Percentiles rank a stretch among this genome's conserved stretches.
Evolutionary conservation across 2,888 invertebrate species (phyloP).

Genomic region (Athalia cordata): DNA sequence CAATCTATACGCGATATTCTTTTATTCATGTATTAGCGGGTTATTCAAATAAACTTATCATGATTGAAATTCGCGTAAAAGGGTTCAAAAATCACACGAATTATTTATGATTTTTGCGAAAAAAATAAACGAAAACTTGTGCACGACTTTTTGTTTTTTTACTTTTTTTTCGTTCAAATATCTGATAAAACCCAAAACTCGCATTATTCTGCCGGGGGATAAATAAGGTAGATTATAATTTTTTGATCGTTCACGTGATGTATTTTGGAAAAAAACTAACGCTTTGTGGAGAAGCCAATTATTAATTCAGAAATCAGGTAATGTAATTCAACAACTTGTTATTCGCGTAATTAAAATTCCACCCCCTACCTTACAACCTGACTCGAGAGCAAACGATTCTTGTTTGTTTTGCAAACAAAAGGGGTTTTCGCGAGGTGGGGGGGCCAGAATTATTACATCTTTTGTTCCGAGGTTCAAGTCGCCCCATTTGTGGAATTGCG

Average conservation of each 20-base stretch:
- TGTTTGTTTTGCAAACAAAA: slow-evolving; percentile 73
- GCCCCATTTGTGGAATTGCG: slow-evolving; percentile 72
- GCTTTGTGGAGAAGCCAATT: slow-evolving; percentile 31
- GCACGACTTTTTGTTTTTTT: too few relatives aligned
- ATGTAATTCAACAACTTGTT: slow-evolving; percentile 59
- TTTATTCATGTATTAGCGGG: neutral
- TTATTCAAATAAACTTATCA: too few relatives aligned
- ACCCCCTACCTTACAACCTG: slow-evolving; percentile 54
- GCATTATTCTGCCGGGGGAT: too few relatives aligned
- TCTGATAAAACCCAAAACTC: too few relatives aligned
- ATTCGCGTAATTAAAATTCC: slow-evolving; percentile 72
- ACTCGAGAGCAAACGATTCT: slow-evolving; percentile 68
- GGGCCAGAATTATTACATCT: slow-evolving; percentile 72
- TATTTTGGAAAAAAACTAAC: slow-evolving; percentile 26
- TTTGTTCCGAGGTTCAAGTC: slow-evolving; percentile 70
- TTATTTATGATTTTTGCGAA: too few relatives aligned
- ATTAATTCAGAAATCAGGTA: slow-evolving; percentile 48
- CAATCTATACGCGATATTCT: neutral
- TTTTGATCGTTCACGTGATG: neutral
- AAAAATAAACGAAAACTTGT: too few relatives aligned
- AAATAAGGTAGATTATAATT: too few relatives aligned
- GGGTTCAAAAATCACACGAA: too few relatives aligned
- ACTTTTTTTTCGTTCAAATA: too few relatives aligned
- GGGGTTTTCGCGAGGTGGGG: slow-evolving; percentile 56
- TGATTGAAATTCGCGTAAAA: too few relatives aligned